Base-by-base conservation (phyloP, 2,113 vertebrate species). In the Solenodon paradoxus region DNA sequence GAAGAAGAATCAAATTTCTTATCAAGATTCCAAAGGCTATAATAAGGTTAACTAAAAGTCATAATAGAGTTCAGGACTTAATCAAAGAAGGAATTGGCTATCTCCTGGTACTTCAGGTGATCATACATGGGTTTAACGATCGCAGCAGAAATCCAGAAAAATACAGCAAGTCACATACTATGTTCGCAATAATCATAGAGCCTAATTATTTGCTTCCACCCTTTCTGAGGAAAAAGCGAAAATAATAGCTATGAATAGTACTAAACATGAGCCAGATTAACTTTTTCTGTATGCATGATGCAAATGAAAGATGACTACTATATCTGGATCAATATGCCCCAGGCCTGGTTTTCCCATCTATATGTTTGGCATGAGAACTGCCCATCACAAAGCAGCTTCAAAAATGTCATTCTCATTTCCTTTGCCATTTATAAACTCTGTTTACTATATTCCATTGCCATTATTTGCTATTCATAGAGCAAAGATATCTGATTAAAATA, bases 81-180 rank as follows among this genome's bases (percentile, higher is more conserved):
- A 66, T 82, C 63, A 94, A 79, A 82, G 15, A 94, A 6, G 15
- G 32, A 90, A 83, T 26, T 2, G 35, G 38, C 13, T 68, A 20
- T 64, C 7, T 26, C 68, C 32, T 38, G 42, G 4, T 69, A 83
- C 82, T 57, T 83, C 42, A 93, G 7, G 64, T 66, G 4, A 10
- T 78, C 40, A 94, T 10, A 88, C 3, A 81, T 5, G 12, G 35
- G 26, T 35, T 88, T 88, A 69, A 40, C 49, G 24, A 24, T 89
- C 15, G 81, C 71, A n/a, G 63, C 77, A 90, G 96, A 96, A 94
- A 66, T 84, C n/a, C 30, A 90, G 82, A 83, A 83, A 87, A 80
- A 71, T 5, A 28, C 19, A 85, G 7, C 57, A 94, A 94, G 47
- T 15, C 35, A 80, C 5, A 61, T 1, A 72, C 12, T 32, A 87